Evolutionary conservation across 2,888 invertebrate genomes (phyloP).

Genomic region (Harpalus rufipes): DNA sequence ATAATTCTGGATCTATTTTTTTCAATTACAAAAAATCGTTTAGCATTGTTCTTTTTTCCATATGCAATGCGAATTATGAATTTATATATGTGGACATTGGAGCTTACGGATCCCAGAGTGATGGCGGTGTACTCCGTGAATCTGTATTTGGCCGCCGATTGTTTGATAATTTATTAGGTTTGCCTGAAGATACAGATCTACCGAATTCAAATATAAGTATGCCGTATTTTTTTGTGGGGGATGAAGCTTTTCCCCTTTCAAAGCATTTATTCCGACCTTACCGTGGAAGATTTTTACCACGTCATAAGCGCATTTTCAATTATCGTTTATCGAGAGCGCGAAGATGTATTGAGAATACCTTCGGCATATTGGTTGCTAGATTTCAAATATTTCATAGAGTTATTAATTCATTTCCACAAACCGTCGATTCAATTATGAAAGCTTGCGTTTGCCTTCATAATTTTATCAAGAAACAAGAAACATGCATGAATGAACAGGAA

Average conservation of each 20-base stretch:
- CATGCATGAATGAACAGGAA: too few relatives aligned
- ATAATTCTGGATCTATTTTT: neutral
- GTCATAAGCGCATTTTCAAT: neutral
- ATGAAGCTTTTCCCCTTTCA: too few relatives aligned
- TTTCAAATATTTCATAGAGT: conserved; percentile 60
- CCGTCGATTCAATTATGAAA: too few relatives aligned
- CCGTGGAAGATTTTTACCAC: too few relatives aligned
- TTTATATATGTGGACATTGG: too few relatives aligned
- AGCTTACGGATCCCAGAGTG: neutral
- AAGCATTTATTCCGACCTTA: too few relatives aligned
- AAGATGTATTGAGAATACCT: conserved; percentile 60
- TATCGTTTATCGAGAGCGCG: conserved; percentile 25
- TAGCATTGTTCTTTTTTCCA: neutral
- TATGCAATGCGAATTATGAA: too few relatives aligned
- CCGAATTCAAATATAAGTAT: too few relatives aligned
- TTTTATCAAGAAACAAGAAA: too few relatives aligned
- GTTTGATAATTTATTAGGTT: neutral
- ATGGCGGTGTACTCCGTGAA: neutral
- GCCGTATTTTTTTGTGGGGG: too few relatives aligned
- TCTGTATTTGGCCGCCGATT: neutral
- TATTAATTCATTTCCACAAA: conserved; percentile 37
- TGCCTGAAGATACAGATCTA: neutral
- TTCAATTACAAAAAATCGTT: neutral
- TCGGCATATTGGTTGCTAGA: conserved; percentile 61
- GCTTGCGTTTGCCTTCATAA: too few relatives aligned